These are phyloP conservation scores for Serrognathus titanus DNA, from an alignment of 2,888 invertebrate species.

Conservation along the genomic window DNA sequence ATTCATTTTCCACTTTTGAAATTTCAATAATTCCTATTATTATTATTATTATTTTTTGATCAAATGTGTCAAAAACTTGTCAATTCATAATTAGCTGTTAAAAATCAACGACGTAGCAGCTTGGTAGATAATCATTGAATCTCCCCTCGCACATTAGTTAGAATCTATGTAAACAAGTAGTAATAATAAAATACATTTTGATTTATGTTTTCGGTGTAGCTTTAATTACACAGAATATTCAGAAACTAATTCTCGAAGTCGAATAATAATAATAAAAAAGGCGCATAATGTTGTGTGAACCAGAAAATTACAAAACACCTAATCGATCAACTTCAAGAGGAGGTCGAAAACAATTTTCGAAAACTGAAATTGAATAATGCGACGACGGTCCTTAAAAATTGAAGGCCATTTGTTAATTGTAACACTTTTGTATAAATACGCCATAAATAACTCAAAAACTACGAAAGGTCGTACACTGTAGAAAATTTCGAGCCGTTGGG, in stretches of 20 bases:
- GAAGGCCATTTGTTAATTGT: conserved; percentile 32
- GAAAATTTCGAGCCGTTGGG: neutral
- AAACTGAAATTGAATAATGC: conserved; percentile 18
- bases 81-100: too few species aligned
- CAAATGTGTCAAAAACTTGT: too few species aligned
- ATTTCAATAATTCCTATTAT: too few species aligned
- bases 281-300: conserved; percentile 25
- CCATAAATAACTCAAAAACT: conserved; percentile 28
- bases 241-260: neutral
- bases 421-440: conserved; percentile 32
- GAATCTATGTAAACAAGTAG: too few species aligned
- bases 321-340: conserved; percentile 27
- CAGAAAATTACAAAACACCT: conserved; percentile 30
- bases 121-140: too few species aligned
- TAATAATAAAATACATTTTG: neutral
- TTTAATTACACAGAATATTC: neutral
- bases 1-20: too few species aligned
- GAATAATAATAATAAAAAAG: neutral
- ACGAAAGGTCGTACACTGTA: conserved; percentile 11
- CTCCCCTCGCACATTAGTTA: too few species aligned
- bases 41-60: too few species aligned
- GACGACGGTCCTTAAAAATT: conserved; percentile 21
- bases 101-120: too few species aligned
- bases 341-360: conserved; percentile 26
- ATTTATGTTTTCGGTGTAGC: neutral